Percentiles rank a stretch among this genome's conserved stretches.
These are phyloP conservation scores for Miniopterus natalensis DNA, from an alignment of 2,113 vertebrate species.

Conservation along the genomic window DNA sequence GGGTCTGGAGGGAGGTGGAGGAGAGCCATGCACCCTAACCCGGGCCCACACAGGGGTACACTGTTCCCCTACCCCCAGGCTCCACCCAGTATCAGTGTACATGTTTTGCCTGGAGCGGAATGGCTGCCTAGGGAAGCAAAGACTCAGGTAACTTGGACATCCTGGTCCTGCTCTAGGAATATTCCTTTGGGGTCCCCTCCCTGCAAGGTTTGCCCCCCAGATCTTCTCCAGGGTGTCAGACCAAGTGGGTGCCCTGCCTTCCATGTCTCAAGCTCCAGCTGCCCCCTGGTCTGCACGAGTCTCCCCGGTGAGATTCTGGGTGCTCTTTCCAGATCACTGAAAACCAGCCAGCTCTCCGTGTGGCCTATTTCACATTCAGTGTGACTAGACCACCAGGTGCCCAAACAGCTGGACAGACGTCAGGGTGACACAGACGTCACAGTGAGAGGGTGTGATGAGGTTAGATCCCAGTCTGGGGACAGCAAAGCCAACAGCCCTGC, in stretches of 20 bases:
- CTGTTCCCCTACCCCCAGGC: no score
- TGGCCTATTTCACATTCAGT: not conserved
- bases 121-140: not conserved
- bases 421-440: not conserved
- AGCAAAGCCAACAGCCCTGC: not conserved
- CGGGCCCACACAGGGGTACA: not conserved
- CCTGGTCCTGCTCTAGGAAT: no score
- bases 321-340: not conserved
- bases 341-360: not conserved
- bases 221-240: no score
- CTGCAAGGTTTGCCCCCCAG: not conserved
- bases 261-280: no score
- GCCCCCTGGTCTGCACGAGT: not conserved
- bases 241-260: not conserved
- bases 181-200: not conserved
- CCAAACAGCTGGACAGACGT: not conserved
- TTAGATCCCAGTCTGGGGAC: no score
- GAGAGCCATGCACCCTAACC: no score
- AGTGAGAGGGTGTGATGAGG: not conserved
- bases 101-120: not conserved
- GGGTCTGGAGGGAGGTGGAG: not conserved
- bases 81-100: not conserved
- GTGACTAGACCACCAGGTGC: not conserved
- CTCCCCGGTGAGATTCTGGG: not conserved
- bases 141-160: no score